Evolutionary conservation across 2,113 vertebrate species (phyloP).

Genomic region (Lamprologus ornatipinnis): DNA sequence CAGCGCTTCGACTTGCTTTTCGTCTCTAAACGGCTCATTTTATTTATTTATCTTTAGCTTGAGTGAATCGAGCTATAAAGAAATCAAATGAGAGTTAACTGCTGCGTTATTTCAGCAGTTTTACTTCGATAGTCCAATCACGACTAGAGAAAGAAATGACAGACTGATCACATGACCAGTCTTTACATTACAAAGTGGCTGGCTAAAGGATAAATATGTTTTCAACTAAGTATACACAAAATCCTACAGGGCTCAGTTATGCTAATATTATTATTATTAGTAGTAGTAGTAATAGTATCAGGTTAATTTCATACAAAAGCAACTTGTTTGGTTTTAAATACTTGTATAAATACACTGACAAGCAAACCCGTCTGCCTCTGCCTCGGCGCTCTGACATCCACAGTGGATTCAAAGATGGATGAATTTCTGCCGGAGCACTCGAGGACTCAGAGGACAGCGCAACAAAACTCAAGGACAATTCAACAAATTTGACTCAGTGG

Average conservation of each 20-base stretch:
- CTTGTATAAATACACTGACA: conserved; percentile 46
- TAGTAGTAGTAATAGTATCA: neutral
- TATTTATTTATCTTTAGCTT: neutral
- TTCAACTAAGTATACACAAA: conserved; percentile 43
- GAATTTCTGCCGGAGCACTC: conserved; percentile 2
- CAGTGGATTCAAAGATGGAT: conserved; percentile 13
- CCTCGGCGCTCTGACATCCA: neutral
- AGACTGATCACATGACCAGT: neutral
- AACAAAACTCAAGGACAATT: conserved; percentile 35
- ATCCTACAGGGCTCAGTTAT: conserved; percentile 51
- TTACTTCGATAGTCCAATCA: conserved; percentile 15
- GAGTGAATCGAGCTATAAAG: neutral
- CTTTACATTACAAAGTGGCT: neutral
- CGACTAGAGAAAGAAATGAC: neutral
- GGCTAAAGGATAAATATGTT: conserved; percentile 30
- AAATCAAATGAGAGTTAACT: neutral
- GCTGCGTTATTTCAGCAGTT: neutral
- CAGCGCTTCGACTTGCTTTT: neutral
- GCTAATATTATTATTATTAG: neutral
- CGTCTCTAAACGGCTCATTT: neutral
- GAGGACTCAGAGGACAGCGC: conserved; percentile 30
- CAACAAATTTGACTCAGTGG: neutral
- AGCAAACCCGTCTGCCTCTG: conserved; percentile 23
- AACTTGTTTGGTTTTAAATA: conserved; percentile 51
- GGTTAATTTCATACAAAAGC: conserved; percentile 53